Percentiles rank a stretch among this genome's conserved stretches.
Conservation (phyloP, 2,113 vertebrate species). For the Tenebrosternarchus preto region DNA sequence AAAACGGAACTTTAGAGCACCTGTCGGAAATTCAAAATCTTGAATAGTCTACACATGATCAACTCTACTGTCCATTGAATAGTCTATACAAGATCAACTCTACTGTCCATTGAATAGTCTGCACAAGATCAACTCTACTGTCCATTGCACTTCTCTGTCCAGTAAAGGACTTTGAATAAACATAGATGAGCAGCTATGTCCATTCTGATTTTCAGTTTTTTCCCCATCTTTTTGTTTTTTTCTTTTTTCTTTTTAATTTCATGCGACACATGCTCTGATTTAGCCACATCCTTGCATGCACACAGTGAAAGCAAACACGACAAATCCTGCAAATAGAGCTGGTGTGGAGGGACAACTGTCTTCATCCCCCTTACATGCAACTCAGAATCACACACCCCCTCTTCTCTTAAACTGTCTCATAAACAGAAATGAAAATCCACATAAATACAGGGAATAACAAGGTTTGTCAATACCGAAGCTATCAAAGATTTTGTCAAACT, state of each 20-base stretch:
- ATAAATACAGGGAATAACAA: conserved; percentile 66
- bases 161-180: conserved; percentile 34
- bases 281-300: conserved; percentile 68
- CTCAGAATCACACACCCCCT: conserved; percentile 62
- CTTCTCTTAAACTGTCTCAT: conserved; percentile 59
- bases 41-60: neutral
- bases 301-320: conserved; percentile 59
- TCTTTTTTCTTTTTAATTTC: conserved; percentile 59
- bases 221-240: no score
- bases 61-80: neutral
- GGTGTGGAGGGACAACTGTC: conserved; percentile 58
- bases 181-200: no score
- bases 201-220: no score
- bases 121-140: neutral
- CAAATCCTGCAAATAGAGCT: conserved; percentile 48
- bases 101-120: no score
- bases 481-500: conserved; percentile 70
- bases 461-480: conserved; percentile 70
- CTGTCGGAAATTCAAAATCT: neutral
- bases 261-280: conserved; percentile 70
- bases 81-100: neutral
- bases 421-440: conserved; percentile 62
- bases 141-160: neutral
- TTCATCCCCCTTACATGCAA: conserved; percentile 41
- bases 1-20: conserved; percentile 28